Conservation (phyloP, 2,888 invertebrate genomes). For the Mythimna albipuncta region DNA sequence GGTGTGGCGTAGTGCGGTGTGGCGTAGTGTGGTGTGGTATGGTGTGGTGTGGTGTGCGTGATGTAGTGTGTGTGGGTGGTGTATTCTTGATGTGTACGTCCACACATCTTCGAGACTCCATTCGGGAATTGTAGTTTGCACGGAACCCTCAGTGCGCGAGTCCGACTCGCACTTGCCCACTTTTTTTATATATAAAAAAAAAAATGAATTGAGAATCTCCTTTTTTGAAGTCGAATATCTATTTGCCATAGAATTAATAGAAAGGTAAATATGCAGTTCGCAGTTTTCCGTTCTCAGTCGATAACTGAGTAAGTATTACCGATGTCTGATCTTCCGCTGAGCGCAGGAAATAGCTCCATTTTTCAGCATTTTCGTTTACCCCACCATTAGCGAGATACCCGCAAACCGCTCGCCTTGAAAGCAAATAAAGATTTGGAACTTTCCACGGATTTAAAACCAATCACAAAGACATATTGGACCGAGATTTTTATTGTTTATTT, state of each 20-base stretch:
- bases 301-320: constrained; percentile 50
- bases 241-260: neutral
- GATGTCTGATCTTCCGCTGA: constrained; percentile 61
- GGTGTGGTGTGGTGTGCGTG: too few relatives aligned
- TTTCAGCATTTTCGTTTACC: constrained; percentile 68
- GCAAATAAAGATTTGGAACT: constrained; percentile 70
- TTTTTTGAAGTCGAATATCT: too few relatives aligned
- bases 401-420: constrained; percentile 62
- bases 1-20: too few relatives aligned
- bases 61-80: too few relatives aligned
- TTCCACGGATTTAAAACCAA: constrained; percentile 71
- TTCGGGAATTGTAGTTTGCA: too few relatives aligned
- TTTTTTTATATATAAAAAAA: too few relatives aligned
- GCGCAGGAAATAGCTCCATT: constrained; percentile 66
- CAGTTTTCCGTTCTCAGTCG: constrained; percentile 39
- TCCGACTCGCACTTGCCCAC: too few relatives aligned
- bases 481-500: constrained; percentile 64
- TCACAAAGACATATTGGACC: constrained; percentile 67
- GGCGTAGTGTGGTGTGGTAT: too few relatives aligned
- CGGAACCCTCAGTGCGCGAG: too few relatives aligned
- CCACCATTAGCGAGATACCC: constrained; percentile 68
- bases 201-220: too few relatives aligned
- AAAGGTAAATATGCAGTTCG: constrained; percentile 14
- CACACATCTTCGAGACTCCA: too few relatives aligned
- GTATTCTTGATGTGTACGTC: too few relatives aligned